These are phyloP conservation scores for Leucania comma DNA, from an alignment of 2,888 invertebrate species.

Conservation along the genomic window DNA sequence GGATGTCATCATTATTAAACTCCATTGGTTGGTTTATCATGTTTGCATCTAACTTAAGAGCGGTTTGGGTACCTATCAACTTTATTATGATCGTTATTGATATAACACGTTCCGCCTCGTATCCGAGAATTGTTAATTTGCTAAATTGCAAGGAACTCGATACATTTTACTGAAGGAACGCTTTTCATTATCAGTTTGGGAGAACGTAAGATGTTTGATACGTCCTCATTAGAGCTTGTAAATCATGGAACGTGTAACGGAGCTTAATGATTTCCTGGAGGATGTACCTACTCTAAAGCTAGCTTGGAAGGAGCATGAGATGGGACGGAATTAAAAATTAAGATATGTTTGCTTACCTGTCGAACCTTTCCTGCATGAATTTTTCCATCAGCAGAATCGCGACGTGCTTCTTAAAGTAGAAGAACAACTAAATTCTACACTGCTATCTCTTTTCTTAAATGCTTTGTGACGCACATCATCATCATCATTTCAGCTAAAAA, in stretches of 20 bases:
- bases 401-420: not conserved
- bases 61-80: constrained; percentile 32
- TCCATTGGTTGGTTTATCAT: constrained; percentile 38
- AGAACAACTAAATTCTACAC: not conserved
- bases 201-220: constrained; percentile 40
- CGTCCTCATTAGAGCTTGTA: constrained; percentile 46
- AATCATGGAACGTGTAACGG: constrained; percentile 21
- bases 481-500: too few species aligned
- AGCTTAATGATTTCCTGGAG: constrained; percentile 41
- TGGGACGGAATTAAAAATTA: not conserved
- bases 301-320: not conserved
- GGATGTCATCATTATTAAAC: constrained; percentile 34
- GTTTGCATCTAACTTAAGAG: constrained; percentile 35
- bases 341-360: constrained; percentile 11
- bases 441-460: not conserved
- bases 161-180: constrained; percentile 42
- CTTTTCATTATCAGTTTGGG: constrained; percentile 46
- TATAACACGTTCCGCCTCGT: constrained; percentile 57
- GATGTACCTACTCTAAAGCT: constrained; percentile 12
- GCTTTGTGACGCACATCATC: constrained; percentile 12
- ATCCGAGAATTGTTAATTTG: constrained; percentile 64
- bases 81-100: constrained; percentile 67
- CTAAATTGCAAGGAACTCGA: constrained; percentile 58
- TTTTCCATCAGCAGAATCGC: not conserved
- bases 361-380: not conserved